These are phyloP conservation scores for Meandrusa payeni DNA, from an alignment of 2,888 invertebrate genomes.

Conservation along the genomic window DNA sequence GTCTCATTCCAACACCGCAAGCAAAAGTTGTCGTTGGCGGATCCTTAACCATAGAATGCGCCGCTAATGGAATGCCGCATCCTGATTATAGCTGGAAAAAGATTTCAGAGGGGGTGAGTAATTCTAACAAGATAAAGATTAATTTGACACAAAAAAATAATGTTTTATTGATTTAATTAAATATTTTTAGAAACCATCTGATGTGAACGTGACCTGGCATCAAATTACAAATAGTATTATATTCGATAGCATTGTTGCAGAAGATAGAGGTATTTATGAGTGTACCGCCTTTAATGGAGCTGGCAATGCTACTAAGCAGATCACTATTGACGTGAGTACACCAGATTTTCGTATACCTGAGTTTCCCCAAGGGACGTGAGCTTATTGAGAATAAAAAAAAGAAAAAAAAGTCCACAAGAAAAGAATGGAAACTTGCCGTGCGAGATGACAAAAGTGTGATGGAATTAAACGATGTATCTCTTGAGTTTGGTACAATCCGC, in stretches of 20 bases:
- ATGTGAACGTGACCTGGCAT: conserved; percentile 39
- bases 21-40: conserved; percentile 40
- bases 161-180: no score
- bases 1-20: conserved; percentile 43
- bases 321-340: conserved; percentile 55
- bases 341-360: no score
- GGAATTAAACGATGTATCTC: no score
- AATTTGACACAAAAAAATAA: no score
- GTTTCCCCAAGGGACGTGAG: no score
- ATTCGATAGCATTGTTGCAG: conserved; percentile 41
- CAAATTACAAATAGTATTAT: conserved; percentile 44
- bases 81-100: conserved; percentile 56
- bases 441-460: no score
- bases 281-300: conserved; percentile 53
- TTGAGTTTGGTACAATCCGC: no score
- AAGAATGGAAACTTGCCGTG: no score
- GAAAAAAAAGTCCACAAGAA: no score
- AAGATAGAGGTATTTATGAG: conserved; percentile 57
- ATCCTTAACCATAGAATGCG: conserved; percentile 49
- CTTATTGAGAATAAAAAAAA: no score
- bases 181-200: conserved; percentile 26
- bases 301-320: conserved; percentile 39
- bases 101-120: conserved; percentile 37
- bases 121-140: no score
- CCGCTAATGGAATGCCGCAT: conserved; percentile 51